Percentiles rank a stretch among this genome's conserved stretches.
phyloP scores from a whole-genome alignment of 2,113 vertebrate species.

The Cyanoliseus patagonus region DNA sequence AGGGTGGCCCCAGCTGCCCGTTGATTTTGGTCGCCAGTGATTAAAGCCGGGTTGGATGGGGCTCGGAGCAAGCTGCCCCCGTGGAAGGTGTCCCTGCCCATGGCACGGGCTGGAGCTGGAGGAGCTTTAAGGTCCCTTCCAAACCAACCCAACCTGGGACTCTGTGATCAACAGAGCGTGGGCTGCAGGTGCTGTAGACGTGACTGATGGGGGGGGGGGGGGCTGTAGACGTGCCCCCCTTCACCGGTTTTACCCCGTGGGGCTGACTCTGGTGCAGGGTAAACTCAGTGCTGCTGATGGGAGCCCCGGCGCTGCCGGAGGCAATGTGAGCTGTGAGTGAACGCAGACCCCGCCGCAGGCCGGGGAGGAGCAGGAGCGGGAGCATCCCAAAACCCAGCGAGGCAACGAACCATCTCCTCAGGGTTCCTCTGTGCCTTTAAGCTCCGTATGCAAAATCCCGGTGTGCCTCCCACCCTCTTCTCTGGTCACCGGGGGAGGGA shows the following conservation, averaged over 20 bases:
- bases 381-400: background rate
- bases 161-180: too few relatives aligned
- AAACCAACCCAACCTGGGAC: background rate
- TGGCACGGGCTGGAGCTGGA: too few relatives aligned
- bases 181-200: background rate
- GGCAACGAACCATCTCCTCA: background rate
- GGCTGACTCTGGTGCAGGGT: background rate
- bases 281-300: accelerated
- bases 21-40: background rate
- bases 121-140: background rate
- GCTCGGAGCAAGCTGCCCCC: background rate
- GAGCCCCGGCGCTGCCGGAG: background rate
- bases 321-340: accelerated
- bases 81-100: background rate
- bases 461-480: background rate
- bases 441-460: background rate
- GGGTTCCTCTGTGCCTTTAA: constrained; percentile 8
- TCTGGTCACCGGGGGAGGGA: background rate
- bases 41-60: background rate
- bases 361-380: background rate
- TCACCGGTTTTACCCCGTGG: accelerated
- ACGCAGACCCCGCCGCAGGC: background rate
- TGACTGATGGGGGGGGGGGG: accelerated
- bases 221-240: background rate
- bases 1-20: background rate